Evolutionary conservation across 2,888 invertebrate species (phyloP).

Genomic region (Eupithecia pulchellata): DNA sequence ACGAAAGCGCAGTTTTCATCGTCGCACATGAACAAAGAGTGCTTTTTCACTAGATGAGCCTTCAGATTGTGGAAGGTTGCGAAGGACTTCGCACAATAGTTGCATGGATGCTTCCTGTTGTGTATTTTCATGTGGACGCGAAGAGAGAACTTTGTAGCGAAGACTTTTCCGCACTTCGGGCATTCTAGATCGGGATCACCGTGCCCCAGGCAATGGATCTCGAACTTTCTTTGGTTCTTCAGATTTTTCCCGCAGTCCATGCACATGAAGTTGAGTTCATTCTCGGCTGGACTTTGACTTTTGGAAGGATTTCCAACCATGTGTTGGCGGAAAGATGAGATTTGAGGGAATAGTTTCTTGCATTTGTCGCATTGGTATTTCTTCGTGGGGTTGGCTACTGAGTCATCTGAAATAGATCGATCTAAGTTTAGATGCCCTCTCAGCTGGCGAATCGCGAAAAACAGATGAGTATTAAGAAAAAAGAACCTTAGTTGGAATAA

Average conservation of each 20-base stretch:
- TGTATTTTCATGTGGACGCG: conserved; percentile 75
- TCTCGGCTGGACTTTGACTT: conserved; percentile 35
- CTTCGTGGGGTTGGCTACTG: conserved; percentile 50
- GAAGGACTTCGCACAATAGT: conserved; percentile 64
- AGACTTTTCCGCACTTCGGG: conserved; percentile 74
- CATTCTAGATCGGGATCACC: conserved; percentile 80
- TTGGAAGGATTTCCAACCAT: conserved; percentile 61
- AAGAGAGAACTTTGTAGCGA: conserved; percentile 75
- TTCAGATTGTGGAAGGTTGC: conserved; percentile 54
- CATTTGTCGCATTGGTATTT: conserved; percentile 78
- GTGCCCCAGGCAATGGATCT: conserved; percentile 71
- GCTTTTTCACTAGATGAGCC: conserved; percentile 60
- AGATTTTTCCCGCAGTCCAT: conserved; percentile 70
- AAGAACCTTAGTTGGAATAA: no score
- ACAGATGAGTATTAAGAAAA: no score
- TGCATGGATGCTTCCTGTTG: conserved; percentile 63
- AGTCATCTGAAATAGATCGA: conserved; percentile 36
- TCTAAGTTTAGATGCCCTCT: background rate
- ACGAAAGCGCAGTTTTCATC: conserved; percentile 57
- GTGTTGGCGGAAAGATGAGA: conserved; percentile 69
- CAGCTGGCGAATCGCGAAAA: no score
- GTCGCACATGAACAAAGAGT: conserved; percentile 62
- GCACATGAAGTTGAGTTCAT: conserved; percentile 63
- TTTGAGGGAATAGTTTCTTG: conserved; percentile 71
- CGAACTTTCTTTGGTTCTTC: conserved; percentile 69